Evolutionary conservation across 2,113 vertebrate species (phyloP).

Genomic region (Nanger granti): DNA sequence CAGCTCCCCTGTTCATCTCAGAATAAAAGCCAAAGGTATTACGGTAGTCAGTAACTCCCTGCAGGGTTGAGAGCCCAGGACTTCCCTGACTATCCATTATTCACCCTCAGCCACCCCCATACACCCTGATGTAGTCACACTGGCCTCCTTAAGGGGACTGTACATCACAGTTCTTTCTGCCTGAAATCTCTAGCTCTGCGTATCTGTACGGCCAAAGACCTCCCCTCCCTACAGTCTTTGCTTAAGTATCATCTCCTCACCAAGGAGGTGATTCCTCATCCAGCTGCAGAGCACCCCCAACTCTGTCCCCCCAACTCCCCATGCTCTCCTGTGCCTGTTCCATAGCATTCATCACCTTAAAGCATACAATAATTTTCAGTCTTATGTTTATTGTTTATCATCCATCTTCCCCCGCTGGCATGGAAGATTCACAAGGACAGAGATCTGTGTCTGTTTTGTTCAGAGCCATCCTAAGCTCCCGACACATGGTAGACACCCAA

Average conservation of each 20-base stretch:
- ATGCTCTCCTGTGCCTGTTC: neutral
- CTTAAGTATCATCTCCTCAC: neutral
- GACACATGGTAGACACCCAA: neutral
- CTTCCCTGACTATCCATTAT: neutral
- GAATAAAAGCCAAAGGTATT: neutral
- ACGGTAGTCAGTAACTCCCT: neutral
- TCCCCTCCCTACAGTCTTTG: neutral
- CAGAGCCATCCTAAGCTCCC: neutral
- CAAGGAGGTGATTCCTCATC: neutral
- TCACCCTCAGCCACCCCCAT: neutral
- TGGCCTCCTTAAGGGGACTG: neutral
- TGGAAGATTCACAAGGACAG: neutral
- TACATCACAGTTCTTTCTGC: neutral
- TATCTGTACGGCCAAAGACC: neutral
- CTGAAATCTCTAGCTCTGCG: neutral
- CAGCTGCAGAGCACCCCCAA: neutral
- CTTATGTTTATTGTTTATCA: neutral
- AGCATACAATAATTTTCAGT: neutral
- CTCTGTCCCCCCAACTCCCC: neutral
- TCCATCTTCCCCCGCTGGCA: neutral
- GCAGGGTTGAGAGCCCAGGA: neutral
- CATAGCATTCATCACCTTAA: neutral
- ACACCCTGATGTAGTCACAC: neutral
- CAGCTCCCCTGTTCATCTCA: neutral
- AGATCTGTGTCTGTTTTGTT: neutral